Evolutionary conservation across 2,888 invertebrate genomes (phyloP).

Genomic region (Dryocosmus kuriphilus): DNA sequence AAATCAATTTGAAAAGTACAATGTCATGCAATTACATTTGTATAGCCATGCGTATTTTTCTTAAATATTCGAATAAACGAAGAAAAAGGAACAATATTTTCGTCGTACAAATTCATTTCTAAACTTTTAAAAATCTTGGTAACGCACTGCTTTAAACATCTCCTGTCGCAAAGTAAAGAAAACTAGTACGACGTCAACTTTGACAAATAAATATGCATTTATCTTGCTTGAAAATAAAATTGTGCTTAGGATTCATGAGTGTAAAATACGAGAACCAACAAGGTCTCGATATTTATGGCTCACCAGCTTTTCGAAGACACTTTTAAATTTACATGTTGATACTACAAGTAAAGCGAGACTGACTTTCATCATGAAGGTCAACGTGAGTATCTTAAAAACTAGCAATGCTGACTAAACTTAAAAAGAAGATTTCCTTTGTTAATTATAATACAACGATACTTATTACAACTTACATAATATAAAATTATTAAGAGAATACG

Average conservation of each 20-base stretch:
- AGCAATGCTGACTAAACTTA: conserved; percentile 52
- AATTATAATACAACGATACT: conserved; percentile 57
- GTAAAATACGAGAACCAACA: neutral
- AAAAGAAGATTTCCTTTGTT: neutral
- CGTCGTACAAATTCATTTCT: neutral
- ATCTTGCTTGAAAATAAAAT: neutral
- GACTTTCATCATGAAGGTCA: conserved; percentile 11
- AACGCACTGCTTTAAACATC: neutral
- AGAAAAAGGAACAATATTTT: neutral
- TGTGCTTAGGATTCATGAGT: neutral
- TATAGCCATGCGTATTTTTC: neutral
- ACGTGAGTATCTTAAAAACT: conserved; percentile 27
- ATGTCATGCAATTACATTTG: neutral
- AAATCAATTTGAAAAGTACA: conserved; percentile 44
- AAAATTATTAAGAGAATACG: conserved; percentile 49
- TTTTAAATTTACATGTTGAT: conserved; percentile 9
- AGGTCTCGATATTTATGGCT: neutral
- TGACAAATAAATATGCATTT: conserved; percentile 1
- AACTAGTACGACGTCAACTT: conserved; percentile 44
- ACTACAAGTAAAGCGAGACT: neutral
- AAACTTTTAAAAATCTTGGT: neutral
- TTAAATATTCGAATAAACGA: neutral
- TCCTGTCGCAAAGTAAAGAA: neutral
- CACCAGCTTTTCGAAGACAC: neutral
- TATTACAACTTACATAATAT: conserved; percentile 51